Evolutionary conservation across 2,888 invertebrate genomes (phyloP).

Genomic region (Ceramica pisi): DNA sequence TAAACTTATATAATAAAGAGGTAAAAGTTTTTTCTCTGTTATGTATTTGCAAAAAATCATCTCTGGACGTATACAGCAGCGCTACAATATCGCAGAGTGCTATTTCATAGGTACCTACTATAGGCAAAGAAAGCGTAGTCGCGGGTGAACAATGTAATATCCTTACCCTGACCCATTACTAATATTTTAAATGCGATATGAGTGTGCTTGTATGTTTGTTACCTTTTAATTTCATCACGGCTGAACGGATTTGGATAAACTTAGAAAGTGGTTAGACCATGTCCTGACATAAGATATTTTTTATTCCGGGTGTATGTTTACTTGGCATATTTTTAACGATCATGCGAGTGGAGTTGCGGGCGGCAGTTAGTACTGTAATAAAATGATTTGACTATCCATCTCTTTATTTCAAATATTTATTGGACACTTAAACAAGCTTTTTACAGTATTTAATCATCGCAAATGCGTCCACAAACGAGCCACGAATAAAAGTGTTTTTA

Average conservation of each 20-base stretch:
- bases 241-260: too few species aligned
- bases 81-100: neutral
- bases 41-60: neutral
- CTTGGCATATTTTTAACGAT: too few species aligned
- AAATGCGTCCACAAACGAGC: neutral
- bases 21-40: neutral
- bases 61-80: too few species aligned
- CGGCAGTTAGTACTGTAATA: too few species aligned
- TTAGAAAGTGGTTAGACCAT: too few species aligned
- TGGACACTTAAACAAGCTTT: neutral
- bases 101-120: neutral
- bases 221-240: too few species aligned
- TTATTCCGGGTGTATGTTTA: too few species aligned
- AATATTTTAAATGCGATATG: too few species aligned
- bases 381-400: neutral
- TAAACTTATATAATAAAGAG: neutral
- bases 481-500: neutral
- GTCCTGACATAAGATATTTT: too few species aligned
- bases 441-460: neutral
- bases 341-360: too few species aligned
- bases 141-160: neutral
- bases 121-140: neutral
- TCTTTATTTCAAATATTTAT: neutral
- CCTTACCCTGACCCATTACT: too few species aligned
- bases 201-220: too few species aligned